Evolutionary conservation across 2,888 invertebrate species (phyloP).

Genomic region (Drosophila longiperda): DNA sequence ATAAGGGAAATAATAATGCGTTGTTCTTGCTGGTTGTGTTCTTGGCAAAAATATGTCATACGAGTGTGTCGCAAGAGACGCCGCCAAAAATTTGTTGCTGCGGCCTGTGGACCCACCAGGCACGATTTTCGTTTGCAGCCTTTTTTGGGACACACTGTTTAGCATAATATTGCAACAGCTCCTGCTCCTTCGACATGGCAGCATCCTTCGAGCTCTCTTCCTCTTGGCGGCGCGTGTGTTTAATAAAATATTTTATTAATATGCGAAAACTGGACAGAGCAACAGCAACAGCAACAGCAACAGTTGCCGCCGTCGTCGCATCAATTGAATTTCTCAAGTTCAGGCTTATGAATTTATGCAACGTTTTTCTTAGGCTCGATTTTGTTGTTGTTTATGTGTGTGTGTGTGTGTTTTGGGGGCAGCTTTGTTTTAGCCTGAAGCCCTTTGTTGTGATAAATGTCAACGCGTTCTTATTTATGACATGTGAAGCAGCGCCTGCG

Average conservation of each 20-base stretch:
- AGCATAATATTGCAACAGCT: slow-evolving; percentile 71
- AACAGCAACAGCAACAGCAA: slow-evolving; percentile 21
- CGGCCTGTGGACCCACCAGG: slow-evolving; percentile 34
- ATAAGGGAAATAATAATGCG: slow-evolving; percentile 52
- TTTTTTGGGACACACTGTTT: slow-evolving; percentile 77
- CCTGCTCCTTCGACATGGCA: slow-evolving; percentile 10
- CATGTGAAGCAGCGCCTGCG: slow-evolving; percentile 77
- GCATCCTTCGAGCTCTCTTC: slow-evolving; percentile 34
- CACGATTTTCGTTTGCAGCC: slow-evolving; percentile 80
- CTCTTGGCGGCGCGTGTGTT: slow-evolving; percentile 71
- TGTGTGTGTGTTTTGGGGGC: slow-evolving; percentile 25
- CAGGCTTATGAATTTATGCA: slow-evolving; percentile 79
- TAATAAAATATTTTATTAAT: slow-evolving; percentile 81
- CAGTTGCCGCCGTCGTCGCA: slow-evolving; percentile 55
- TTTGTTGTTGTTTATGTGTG: slow-evolving; percentile 27
- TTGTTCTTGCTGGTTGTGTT: slow-evolving; percentile 44
- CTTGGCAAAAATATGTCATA: slow-evolving; percentile 80
- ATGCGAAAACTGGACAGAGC: slow-evolving; percentile 69
- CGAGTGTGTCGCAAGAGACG: slow-evolving; percentile 84
- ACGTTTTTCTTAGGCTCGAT: slow-evolving; percentile 57
- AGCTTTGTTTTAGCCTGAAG: slow-evolving; percentile 51
- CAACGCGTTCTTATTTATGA: slow-evolving; percentile 85
- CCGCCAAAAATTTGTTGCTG: slow-evolving; percentile 82
- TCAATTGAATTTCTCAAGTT: slow-evolving; percentile 81
- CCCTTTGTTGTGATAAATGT: slow-evolving; percentile 85